Percentiles rank a stretch among this genome's conserved stretches.
Conservation (phyloP, 2,113 vertebrate species). For the Perca fluviatilis region DNA sequence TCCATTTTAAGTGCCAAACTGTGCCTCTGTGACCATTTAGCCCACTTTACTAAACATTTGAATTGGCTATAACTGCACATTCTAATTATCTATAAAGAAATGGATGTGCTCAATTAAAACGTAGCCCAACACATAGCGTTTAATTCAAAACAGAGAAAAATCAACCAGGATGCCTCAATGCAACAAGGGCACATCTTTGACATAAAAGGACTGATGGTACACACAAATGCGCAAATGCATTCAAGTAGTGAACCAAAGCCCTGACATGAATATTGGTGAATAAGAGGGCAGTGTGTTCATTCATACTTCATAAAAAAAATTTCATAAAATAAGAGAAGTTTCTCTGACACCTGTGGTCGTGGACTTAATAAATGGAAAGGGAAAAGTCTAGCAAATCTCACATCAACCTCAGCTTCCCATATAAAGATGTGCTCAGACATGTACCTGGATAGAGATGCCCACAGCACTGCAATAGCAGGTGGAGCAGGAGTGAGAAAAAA, state of each 20-base stretch:
- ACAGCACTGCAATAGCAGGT: not conserved
- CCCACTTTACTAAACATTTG: conserved; percentile 43
- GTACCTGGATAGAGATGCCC: not conserved
- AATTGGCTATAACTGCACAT: conserved; percentile 34
- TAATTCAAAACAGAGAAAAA: not conserved
- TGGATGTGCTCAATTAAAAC: conserved; percentile 1
- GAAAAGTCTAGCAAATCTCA: not conserved
- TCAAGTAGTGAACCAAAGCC: not conserved
- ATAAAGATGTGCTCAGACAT: conserved; percentile 13
- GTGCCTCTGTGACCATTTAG: conserved; percentile 49
- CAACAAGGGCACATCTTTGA: not conserved
- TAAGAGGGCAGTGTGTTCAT: not conserved
- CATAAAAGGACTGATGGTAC: not conserved
- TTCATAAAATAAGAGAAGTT: not conserved
- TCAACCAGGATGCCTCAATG: not conserved
- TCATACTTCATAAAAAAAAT: no score
- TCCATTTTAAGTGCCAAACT: conserved; percentile 43
- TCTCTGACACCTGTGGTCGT: not conserved
- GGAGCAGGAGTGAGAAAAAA: not conserved
- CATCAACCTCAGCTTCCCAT: not conserved
- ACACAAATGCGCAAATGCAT: not conserved
- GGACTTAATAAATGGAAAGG: not conserved
- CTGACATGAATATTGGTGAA: not conserved
- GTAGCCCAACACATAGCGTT: not conserved
- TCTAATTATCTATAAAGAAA: conserved; percentile 28